Conservation (phyloP, 2,113 vertebrate genomes). For the Alaudala cheleensis region DNA sequence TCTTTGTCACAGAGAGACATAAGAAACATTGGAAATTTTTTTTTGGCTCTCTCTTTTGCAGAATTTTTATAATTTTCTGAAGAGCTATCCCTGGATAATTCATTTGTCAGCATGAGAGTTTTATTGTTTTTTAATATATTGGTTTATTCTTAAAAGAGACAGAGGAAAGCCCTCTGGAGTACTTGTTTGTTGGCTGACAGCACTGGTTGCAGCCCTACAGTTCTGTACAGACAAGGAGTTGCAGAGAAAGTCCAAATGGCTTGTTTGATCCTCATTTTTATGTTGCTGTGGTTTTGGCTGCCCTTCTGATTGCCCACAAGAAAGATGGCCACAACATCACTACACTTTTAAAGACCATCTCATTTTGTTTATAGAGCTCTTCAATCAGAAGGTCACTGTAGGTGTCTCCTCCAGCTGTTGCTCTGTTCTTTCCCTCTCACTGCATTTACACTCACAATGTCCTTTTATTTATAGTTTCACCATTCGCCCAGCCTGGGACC, state of each 20-base stretch:
- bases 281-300: conserved; percentile 1
- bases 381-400: conserved; percentile 10
- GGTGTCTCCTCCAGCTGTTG: conserved; percentile 37
- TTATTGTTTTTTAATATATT: conserved; percentile 24
- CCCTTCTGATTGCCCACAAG: not conserved
- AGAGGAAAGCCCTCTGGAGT: conserved; percentile 16
- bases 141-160: not conserved
- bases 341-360: not conserved
- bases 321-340: not conserved
- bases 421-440: not conserved
- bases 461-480: conserved; percentile 3
- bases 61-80: conserved; percentile 6
- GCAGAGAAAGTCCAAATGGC: not conserved
- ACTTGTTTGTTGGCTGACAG: not conserved
- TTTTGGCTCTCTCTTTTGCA: not conserved
- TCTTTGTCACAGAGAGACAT: not conserved
- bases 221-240: not conserved
- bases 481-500: not conserved
- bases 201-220: not conserved
- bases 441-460: not conserved
- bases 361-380: conserved; percentile 19
- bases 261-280: conserved; percentile 21
- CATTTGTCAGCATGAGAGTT: conserved; percentile 17
- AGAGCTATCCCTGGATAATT: not conserved
- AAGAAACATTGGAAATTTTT: not conserved